These are phyloP conservation scores for Formicarius rufipectus DNA, from an alignment of 2,113 vertebrate species.

Conservation along the genomic window DNA sequence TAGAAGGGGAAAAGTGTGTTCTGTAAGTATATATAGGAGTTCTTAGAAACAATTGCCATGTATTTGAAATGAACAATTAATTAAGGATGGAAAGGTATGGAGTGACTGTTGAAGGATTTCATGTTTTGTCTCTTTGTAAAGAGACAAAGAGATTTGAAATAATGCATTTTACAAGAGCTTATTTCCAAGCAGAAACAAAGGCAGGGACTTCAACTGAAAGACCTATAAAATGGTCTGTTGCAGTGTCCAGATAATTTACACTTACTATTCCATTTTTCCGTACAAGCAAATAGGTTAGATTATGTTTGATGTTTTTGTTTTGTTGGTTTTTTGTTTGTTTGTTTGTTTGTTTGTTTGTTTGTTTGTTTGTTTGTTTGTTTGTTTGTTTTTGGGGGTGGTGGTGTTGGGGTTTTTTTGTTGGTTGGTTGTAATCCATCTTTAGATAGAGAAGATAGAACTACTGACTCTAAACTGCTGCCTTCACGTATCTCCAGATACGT, in stretches of 20 bases:
- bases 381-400: too few species aligned
- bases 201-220: not conserved
- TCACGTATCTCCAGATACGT: not conserved
- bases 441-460: not conserved
- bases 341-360: too few species aligned
- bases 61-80: not conserved
- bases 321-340: too few species aligned
- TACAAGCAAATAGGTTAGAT: not conserved
- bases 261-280: not conserved
- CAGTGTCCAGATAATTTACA: not conserved
- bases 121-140: not conserved
- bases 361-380: too few species aligned
- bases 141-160: not conserved
- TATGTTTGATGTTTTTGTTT: not conserved
- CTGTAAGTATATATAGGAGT: not conserved
- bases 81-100: not conserved
- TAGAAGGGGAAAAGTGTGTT: not conserved
- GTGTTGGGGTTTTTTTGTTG: too few species aligned
- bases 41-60: not conserved
- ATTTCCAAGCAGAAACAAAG: not conserved
- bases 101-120: not conserved
- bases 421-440: not conserved
- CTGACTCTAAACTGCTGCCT: not conserved
- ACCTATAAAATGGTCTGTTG: not conserved
- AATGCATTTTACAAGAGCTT: not conserved